These are phyloP conservation scores for Nansenia antarctica DNA, from an alignment of 2,113 vertebrate genomes.

Conservation along the genomic window DNA sequence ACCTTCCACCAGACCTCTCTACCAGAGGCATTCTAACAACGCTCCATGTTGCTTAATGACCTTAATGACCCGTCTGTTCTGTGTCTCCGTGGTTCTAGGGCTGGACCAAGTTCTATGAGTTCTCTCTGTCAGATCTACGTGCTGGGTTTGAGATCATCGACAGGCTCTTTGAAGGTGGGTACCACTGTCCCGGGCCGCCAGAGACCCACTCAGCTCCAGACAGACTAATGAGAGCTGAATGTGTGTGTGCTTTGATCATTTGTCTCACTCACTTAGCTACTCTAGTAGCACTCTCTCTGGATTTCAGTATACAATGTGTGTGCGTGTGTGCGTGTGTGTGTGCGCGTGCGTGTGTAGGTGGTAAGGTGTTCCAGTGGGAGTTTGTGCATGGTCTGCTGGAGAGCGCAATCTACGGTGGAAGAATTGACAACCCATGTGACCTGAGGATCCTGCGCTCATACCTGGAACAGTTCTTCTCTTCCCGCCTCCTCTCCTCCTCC, in stretches of 20 bases:
- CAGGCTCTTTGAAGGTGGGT: constrained; percentile 90
- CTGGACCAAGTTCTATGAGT: constrained; percentile 99
- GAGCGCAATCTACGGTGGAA: constrained; percentile 94
- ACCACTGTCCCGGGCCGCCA: not conserved
- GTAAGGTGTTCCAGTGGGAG: constrained; percentile 89
- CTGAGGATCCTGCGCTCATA: constrained; percentile 92
- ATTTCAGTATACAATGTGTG: not conserved
- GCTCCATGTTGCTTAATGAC: no score
- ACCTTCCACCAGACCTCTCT: no score
- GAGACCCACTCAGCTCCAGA: not conserved
- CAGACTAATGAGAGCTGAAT: no score
- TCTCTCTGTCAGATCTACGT: constrained; percentile 94
- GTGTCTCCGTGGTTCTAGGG: constrained; percentile 74
- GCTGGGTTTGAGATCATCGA: constrained; percentile 94
- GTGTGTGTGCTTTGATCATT: no score
- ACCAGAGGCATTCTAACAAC: no score
- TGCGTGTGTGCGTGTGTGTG: not conserved
- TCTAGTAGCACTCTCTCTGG: no score
- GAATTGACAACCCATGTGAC: constrained; percentile 92
- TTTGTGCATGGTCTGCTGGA: constrained; percentile 93
- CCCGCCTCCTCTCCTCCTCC: constrained; percentile 68
- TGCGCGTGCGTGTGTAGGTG: constrained; percentile 64
- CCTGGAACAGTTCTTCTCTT: constrained; percentile 91
- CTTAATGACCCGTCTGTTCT: no score
- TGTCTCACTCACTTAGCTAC: no score